Evolutionary conservation across 92 coral and sea anemone genomes (phyloP), one percentile per base, ranked within the genome.

Genomic region (Palythoa caribaeorum): DNA sequence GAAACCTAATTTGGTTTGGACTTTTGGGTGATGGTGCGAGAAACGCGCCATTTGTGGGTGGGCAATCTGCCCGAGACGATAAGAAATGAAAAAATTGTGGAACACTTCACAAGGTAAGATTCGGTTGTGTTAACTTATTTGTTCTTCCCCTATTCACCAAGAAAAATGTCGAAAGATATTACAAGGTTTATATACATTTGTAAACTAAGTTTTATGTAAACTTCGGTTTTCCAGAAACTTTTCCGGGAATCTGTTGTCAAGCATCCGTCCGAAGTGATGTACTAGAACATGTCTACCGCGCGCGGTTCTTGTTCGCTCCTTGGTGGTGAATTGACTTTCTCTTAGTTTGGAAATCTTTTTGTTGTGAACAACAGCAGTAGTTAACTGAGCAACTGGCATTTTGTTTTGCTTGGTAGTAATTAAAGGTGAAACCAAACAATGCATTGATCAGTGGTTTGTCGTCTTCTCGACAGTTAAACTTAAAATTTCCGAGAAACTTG

Each of bases 21-120:
- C 69, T 78, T 78, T 12, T 85, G 83, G 83, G 92, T 50, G 87
- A 95, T 95, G 98, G 99, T 97, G 63, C 96, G 99, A 1, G 99
- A 97, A 94, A 94, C 99, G 81, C 96, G 99, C 76, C 99, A 97
- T 94, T 90, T 97, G 71, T 97, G 99, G 99, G 99, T 97, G 73
- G 99, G 99, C 89, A 97, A 97, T 88, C 92, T 97, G 50, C 99
- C 99, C 38, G 99, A 97, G 77, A 94, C 95, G 84, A 93, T 93
- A 40, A 87, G 98, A 77, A 98, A 97, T 50, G 98, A 96, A 71
- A 94, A 97, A 77, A 93, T 97, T 40, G 94, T 97, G 74, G 95
- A 97, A 55, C 96, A 97, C 84, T 97, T 97, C 74, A 89, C 96
- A 6, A 90, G 99, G 99, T 95, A 78, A 72, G 87, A 69, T 13